Base-by-base conservation (phyloP, 2,797 vertebrate genomes). In the Bufotes viridis region DNA sequence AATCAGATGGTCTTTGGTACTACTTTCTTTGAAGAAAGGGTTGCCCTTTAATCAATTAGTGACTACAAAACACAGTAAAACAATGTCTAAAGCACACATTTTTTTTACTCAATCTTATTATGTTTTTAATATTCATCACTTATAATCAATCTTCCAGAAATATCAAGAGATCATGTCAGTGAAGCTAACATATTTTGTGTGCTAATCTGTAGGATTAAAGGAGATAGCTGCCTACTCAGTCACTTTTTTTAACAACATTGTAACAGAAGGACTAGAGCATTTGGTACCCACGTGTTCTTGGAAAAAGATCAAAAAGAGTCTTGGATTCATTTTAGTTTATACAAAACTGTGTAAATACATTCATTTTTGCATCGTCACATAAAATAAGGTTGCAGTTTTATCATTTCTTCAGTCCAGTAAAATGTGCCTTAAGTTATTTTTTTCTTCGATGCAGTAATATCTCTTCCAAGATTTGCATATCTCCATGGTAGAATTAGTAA, bases 181-280 rank as follows among this genome's bases (percentile, higher is more conserved):
- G 61, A 65, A 61, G 57, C 58, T 26, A 15, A 85, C 76, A 49
- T 63, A 84, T 42, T 74, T 84, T 72, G 69, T 24, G 22, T 78
- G n/a, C 11, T 53, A 63, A 63, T 51, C 34, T 76, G 72, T 42
- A 78, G 70, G 70, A 76, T 85, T 65, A 20, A n/a, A n/a, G 51
- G 58, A 85, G 83, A 85, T 78, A 63, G 57, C 83, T 85, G 42
- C 83, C 83, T 57, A 85, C 83, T 76, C 72, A 75, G 22, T 74
- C 57, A 49, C 57, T 84, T 76, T 81, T 75, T 57, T 83, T 29
- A 78, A 51, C 55, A 87, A 84, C 82, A 82, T 22, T 76, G 65
- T 57, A 89, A 89, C 88, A 89, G 88, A 86, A 15, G 84, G n/a
- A 34, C 49, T 89, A 49, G 22, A 81, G 79, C 82, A 86, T 78